Percentiles rank a stretch among this genome's conserved stretches.
These are phyloP conservation scores for Tanytarsus gracilentus DNA, from an alignment of 2,888 invertebrate species.

Conservation along the genomic window DNA sequence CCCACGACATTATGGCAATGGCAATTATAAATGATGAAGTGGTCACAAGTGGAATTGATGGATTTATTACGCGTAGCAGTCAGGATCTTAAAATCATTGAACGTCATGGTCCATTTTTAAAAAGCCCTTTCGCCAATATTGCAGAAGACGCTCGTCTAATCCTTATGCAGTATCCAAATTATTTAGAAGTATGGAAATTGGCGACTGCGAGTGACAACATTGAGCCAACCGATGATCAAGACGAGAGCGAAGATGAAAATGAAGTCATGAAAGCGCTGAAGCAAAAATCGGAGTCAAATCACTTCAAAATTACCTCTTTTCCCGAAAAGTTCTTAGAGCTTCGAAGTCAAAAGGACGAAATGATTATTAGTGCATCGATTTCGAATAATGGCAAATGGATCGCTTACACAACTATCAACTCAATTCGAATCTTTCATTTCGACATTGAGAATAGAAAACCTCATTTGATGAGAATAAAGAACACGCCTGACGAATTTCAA, in stretches of 20 bases:
- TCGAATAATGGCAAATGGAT: conserved; percentile 63
- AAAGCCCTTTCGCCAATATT: conserved; percentile 49
- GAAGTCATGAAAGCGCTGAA: conserved; percentile 34
- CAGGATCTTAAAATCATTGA: conserved; percentile 49
- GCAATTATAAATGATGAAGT: conserved; percentile 55
- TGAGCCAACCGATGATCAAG: conserved; percentile 34
- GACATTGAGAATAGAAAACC: conserved; percentile 44
- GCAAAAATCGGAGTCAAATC: neutral
- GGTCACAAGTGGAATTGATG: conserved; percentile 74
- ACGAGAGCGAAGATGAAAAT: conserved; percentile 34
- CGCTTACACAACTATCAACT: conserved; percentile 61
- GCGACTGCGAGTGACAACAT: conserved; percentile 41
- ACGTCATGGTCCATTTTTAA: conserved; percentile 64
- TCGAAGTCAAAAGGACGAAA: conserved; percentile 54
- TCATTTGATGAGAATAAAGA: conserved; percentile 38
- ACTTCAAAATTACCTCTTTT: conserved; percentile 28
- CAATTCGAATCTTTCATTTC: conserved; percentile 59
- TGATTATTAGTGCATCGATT: conserved; percentile 60
- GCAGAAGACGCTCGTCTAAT: conserved; percentile 49
- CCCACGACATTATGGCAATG: conserved; percentile 76
- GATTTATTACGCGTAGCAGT: conserved; percentile 58
- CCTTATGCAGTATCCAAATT: conserved; percentile 51
- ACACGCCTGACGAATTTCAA: conserved; percentile 39
- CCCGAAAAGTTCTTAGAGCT: conserved; percentile 62
- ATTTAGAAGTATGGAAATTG: conserved; percentile 57